Evolutionary conservation across 1,140 invertebrate genomes (phyloP), one percentile per base, ranked within the genome.

Genomic region (Drosophila repleta): DNA sequence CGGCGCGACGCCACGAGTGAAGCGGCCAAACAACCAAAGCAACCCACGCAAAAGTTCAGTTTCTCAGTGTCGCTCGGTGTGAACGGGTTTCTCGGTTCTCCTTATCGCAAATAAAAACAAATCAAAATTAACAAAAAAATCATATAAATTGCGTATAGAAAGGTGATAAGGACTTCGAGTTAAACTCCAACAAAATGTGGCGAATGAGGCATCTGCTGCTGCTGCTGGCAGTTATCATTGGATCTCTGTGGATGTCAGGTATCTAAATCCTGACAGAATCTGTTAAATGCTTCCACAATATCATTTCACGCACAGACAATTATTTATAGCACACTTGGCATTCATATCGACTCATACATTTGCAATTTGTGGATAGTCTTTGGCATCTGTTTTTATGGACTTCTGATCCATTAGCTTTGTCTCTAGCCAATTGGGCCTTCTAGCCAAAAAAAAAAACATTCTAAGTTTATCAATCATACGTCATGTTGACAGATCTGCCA

Each of bases 1-100:
- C 49, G 46, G 35, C 24, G 37, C 15, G 29, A 46, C 69, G 45
- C 15, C n/a, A 17, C 39, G 15, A 17, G 32, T 57, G 46, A 26
- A 63, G 61, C 62, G 58, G 64, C 79, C 71, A 69, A 39, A 74
- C 67, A 79, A 41, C 41, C 62, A 64, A 41, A 55, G 32, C 74
- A 72, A 57, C 74, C 74, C 74, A 76, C 74, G 74, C 76, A 87
- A 81, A 35, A 84, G 55, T 87, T 78, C 71, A 83, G 81, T 84
- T 56, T 74, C 79, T 76, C 74, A 74, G 65, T 69, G 60, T 74
- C 61, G 65, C 45, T 68, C 56, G 49, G 41, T 43, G 78, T 64
- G 74, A 87, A 82, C 78, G 74, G 74, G 66, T 72, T 72, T 66
- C 52, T 26, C 62, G 26, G 48, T 41, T 60, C 45, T 45, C 52